Conservation (phyloP, 2,797 vertebrate species). For the Coccyzus lansbergi region DNA sequence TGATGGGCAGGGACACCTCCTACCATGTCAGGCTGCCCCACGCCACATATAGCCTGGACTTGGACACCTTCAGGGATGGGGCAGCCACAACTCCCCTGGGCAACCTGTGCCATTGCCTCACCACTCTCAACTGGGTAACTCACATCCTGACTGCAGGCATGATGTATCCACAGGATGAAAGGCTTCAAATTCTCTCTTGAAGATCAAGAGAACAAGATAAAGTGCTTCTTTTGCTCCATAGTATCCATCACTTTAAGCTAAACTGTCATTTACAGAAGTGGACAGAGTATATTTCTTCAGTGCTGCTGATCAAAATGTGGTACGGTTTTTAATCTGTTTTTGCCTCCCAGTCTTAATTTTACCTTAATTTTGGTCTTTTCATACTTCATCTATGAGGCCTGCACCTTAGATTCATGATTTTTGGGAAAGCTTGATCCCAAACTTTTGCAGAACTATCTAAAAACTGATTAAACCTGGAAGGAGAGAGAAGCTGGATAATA, state of each 20-base stretch:
- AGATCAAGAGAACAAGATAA: neutral
- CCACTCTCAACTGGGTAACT: too few relatives aligned
- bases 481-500: neutral
- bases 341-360: neutral
- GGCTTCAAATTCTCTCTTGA: neutral
- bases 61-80: too few relatives aligned
- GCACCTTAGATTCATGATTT: neutral
- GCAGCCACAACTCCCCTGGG: too few relatives aligned
- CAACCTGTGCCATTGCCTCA: too few relatives aligned
- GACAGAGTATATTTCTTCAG: neutral
- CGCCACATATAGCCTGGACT: too few relatives aligned
- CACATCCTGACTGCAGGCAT: neutral
- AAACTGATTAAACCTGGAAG: neutral
- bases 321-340: neutral
- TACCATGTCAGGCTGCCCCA: too few relatives aligned
- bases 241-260: neutral
- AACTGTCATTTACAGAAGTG: neutral
- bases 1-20: too few relatives aligned
- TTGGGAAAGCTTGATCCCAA: neutral
- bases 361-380: neutral
- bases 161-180: neutral
- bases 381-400: neutral
- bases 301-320: neutral
- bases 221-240: neutral
- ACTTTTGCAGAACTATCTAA: neutral